Evolutionary conservation across 2,888 invertebrate species (phyloP).

Genomic region (Oeneis ivallda): DNA sequence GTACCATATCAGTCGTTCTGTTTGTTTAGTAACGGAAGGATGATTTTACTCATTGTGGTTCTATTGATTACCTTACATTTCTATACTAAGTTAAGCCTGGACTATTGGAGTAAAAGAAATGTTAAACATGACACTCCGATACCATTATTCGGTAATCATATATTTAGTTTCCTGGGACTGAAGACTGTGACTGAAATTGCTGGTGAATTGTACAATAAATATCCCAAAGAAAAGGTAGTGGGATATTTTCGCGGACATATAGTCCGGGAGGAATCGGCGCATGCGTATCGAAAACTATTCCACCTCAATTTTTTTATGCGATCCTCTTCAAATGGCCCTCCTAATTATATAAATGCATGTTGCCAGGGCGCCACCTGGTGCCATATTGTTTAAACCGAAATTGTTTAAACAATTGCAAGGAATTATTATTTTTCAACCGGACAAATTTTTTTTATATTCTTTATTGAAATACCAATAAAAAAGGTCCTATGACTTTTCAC

Average conservation of each 20-base stretch:
- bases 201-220: conserved; percentile 43
- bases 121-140: conserved; percentile 56
- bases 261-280: too few relatives aligned
- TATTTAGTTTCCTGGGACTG: conserved; percentile 45
- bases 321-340: too few relatives aligned
- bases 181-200: conserved; percentile 50
- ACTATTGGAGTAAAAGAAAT: conserved; percentile 56
- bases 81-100: conserved; percentile 28
- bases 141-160: conserved; percentile 57
- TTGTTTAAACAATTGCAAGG: too few relatives aligned
- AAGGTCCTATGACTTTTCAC: too few relatives aligned
- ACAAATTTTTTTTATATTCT: too few relatives aligned
- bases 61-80: conserved; percentile 22
- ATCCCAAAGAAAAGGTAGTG: conserved; percentile 45
- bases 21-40: not conserved
- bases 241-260: conserved; percentile 58
- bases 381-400: too few relatives aligned
- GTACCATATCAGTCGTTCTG: not conserved
- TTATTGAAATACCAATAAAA: too few relatives aligned
- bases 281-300: too few relatives aligned
- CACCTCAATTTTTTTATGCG: too few relatives aligned
- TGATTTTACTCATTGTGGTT: conserved; percentile 17
- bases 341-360: too few relatives aligned
- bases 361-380: too few relatives aligned
- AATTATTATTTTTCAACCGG: too few relatives aligned